phyloP scores from a whole-genome alignment of 2,888 invertebrate genomes.

The Xestia ashworthii region DNA sequence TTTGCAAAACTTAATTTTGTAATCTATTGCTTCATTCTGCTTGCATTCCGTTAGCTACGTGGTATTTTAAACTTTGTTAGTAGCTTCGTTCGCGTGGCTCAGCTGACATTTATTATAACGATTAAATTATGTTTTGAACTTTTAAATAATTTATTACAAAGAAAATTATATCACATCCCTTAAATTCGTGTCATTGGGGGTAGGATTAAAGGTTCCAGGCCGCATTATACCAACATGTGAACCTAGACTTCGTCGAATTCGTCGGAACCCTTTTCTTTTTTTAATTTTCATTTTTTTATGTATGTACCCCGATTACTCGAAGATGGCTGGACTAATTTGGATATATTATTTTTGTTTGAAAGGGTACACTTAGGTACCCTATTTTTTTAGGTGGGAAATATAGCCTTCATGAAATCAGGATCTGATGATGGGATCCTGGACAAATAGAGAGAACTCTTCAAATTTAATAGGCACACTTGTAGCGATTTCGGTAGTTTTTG shows the following conservation, averaged over 20 bases:
- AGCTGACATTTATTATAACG: slow-evolving; percentile 40
- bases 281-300: too few relatives aligned
- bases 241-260: background rate
- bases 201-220: background rate
- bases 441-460: too few relatives aligned
- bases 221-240: background rate
- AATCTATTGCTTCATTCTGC: slow-evolving; percentile 56
- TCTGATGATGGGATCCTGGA: too few relatives aligned
- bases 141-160: slow-evolving; percentile 32
- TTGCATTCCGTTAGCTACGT: slow-evolving; percentile 42
- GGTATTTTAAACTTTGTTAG: slow-evolving; percentile 41
- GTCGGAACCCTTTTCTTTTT: too few relatives aligned
- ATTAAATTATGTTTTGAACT: slow-evolving; percentile 22
- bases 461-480: too few relatives aligned
- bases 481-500: too few relatives aligned
- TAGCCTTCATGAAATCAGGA: too few relatives aligned
- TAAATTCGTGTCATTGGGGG: background rate
- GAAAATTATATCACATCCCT: background rate
- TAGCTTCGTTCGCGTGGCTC: slow-evolving; percentile 39
- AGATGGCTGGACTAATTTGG: too few relatives aligned
- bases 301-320: too few relatives aligned
- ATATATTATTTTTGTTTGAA: too few relatives aligned
- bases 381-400: too few relatives aligned
- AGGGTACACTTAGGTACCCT: too few relatives aligned
- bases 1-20: slow-evolving; percentile 43